Base-by-base conservation (phyloP, 2,797 vertebrate genomes). In the Rhinella marina region DNA sequence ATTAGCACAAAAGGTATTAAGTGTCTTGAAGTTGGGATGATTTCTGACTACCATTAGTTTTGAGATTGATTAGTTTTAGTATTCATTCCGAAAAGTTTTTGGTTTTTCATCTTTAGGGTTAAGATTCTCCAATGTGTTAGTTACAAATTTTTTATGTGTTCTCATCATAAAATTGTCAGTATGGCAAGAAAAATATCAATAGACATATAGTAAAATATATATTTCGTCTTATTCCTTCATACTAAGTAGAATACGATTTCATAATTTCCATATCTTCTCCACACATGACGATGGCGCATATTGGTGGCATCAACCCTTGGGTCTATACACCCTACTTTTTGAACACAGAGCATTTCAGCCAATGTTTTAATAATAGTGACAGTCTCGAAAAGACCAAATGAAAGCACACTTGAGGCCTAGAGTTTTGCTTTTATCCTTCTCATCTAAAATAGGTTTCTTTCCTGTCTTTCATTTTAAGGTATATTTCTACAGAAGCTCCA, bases 361-460 rank as follows among this genome's bases (percentile, higher is more conserved):
- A 78, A 85, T 78, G 73, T 85, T 85, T 77, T 85, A 85, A 85
- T 85, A 85, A 86, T 81, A 81, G 85, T 57, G n/a, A 80, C 27
- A 72, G 50, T 79, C 52, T 72, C 76, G 17, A 72, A 41, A 81
- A 29, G 62, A 66, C 85, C 56, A 95, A 85, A 77, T 77, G 66
- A 85, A 85, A 85, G 54, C 76, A n/a, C 91, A 94, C 94, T 95
- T 92, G 92, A 92, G 81, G 75, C 82, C 92, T 93, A 93, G 93
- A 93, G 87, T 92, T 93, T 93, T 93, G 94, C 94, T 95, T 93
- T 95, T 92, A 95, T 95, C 92, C 93, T 94, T 93, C 93, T 93
- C 94, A 94, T 93, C 91, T 93, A 93, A 93, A 92, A 92, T 91
- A 93, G 90, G 90, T 91, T 91, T 90, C 91, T 91, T 92, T 90